Conservation (phyloP, 2,113 vertebrate genomes). For the Microtus pennsylvanicus region DNA sequence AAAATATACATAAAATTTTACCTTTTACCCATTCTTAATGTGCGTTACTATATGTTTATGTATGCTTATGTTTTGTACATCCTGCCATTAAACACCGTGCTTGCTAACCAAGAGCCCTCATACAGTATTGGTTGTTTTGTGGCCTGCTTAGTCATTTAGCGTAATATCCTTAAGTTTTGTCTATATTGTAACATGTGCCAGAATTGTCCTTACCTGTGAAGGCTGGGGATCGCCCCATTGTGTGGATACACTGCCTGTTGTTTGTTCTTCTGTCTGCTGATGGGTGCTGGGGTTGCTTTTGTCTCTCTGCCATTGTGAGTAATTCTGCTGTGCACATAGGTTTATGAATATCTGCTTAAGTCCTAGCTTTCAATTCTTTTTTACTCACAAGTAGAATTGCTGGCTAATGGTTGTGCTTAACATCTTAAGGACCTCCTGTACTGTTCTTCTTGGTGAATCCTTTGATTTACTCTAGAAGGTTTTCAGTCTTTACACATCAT, state of each 20-base stretch:
- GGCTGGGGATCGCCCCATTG: not conserved
- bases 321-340: not conserved
- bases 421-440: not conserved
- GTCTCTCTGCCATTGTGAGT: not conserved
- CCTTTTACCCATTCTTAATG: not conserved
- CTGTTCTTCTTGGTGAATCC: no score
- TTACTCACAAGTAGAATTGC: not conserved
- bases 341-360: not conserved
- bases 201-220: not conserved
- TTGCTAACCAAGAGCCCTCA: not conserved
- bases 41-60: not conserved
- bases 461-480: not conserved
- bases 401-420: not conserved
- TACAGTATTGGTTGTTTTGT: not conserved
- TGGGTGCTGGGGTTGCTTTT: not conserved
- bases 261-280: not conserved
- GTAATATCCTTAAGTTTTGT: not conserved
- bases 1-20: not conserved
- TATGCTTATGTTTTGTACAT: not conserved
- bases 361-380: not conserved
- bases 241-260: not conserved
- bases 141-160: not conserved
- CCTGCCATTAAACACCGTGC: not conserved
- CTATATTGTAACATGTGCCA: not conserved
- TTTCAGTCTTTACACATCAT: not conserved